These are phyloP conservation scores for Chymomyza procnemis DNA, from an alignment of 2,888 invertebrate genomes.

Conservation along the genomic window DNA sequence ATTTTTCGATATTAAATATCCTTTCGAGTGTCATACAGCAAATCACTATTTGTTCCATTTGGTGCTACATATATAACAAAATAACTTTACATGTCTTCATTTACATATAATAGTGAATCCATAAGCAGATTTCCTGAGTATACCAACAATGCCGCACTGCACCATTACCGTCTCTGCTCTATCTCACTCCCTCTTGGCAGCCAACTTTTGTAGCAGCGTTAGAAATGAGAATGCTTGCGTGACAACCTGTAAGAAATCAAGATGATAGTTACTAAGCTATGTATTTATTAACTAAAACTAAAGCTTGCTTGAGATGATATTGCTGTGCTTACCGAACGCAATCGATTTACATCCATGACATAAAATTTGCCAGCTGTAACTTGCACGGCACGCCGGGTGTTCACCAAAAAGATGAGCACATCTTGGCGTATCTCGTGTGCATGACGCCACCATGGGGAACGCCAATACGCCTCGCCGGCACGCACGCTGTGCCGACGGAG, in stretches of 20 bases:
- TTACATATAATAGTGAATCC: not conserved
- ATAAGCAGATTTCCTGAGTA: not conserved
- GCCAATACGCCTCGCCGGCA: conserved; percentile 71
- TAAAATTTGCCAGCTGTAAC: conserved; percentile 77
- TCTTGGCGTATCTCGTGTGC: conserved; percentile 57
- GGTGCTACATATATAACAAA: too few species aligned
- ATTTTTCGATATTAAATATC: too few species aligned
- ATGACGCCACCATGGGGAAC: conserved; percentile 71
- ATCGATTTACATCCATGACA: conserved; percentile 72
- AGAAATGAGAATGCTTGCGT: conserved; percentile 75
- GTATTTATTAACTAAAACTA: not conserved
- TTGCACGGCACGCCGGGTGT: conserved; percentile 61
- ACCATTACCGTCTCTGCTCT: not conserved
- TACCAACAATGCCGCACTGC: not conserved
- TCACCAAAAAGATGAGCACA: conserved; percentile 70
- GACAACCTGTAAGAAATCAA: conserved; percentile 61
- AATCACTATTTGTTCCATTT: too few species aligned
- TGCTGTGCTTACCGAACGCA: conserved; percentile 59
- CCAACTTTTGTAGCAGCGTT: conserved; percentile 74
- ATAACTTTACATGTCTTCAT: too few species aligned
- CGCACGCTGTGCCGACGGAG: conserved; percentile 69
- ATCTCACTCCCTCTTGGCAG: conserved; percentile 58
- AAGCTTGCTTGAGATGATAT: not conserved
- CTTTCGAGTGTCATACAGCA: too few species aligned
- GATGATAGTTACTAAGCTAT: not conserved